Conservation (phyloP, 2,113 vertebrate species). For the Talpa occidentalis region DNA sequence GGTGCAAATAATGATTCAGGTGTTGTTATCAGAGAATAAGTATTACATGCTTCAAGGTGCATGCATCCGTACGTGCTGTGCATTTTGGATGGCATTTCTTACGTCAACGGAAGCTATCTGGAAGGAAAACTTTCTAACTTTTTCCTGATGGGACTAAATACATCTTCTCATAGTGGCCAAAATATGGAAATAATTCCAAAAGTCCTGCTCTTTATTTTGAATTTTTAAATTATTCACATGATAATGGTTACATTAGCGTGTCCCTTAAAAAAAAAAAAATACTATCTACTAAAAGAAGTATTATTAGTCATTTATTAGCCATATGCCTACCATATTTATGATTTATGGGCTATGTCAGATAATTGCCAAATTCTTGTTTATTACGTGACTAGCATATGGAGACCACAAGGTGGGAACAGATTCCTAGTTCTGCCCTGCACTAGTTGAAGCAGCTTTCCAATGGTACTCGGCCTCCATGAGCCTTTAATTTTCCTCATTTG, state of each 20-base stretch:
- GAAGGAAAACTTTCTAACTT: not conserved
- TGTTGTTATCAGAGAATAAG: slow-evolving; percentile 20
- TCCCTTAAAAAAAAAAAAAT: not conserved
- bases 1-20: not conserved
- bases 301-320: no score
- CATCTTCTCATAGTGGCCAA: not conserved
- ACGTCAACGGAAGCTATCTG: not conserved
- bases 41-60: not conserved
- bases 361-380: not conserved
- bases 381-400: not conserved
- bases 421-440: not conserved
- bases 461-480: not conserved
- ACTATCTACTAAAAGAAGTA: not conserved
- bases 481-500: not conserved
- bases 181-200: not conserved
- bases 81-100: not conserved
- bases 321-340: not conserved
- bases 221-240: not conserved
- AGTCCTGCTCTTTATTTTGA: not conserved
- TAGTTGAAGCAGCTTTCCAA: not conserved
- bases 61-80: not conserved
- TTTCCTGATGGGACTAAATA: not conserved
- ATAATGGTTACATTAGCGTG: not conserved
- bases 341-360: not conserved
- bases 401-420: not conserved